Percentiles rank a stretch among this genome's conserved stretches.
Evolutionary conservation across 2,113 vertebrate genomes (phyloP).

Genomic region (Calypte anna): DNA sequence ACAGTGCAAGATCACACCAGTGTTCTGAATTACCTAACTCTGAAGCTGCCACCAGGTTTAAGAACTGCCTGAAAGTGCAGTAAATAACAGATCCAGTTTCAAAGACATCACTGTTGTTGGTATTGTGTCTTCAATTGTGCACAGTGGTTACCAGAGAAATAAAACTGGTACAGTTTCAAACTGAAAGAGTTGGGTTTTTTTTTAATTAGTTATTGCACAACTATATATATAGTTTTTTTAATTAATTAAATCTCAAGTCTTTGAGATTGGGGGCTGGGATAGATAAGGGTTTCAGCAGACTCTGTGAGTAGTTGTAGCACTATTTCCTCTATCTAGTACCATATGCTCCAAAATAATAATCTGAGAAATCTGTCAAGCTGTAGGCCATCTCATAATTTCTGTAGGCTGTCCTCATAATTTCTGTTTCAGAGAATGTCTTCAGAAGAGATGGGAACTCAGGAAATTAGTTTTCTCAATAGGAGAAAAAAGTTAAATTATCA

Average conservation of each 20-base stretch:
- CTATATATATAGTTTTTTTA: background rate
- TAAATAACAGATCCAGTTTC: background rate
- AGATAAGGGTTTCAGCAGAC: background rate
- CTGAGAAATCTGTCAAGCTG: background rate
- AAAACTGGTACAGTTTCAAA: background rate
- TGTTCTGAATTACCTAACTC: background rate
- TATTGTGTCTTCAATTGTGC: background rate
- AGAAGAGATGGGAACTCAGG: background rate
- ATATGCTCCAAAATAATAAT: background rate
- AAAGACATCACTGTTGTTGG: background rate
- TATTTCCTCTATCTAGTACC: background rate
- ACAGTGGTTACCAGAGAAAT: background rate
- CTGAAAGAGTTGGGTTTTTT: slow-evolving; percentile 8
- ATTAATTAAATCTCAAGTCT: background rate
- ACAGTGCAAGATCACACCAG: background rate
- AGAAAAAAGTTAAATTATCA: background rate
- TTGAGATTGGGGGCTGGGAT: background rate
- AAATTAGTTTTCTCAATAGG: background rate
- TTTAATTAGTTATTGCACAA: background rate
- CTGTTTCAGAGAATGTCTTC: background rate
- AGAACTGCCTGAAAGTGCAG: background rate
- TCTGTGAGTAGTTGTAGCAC: background rate
- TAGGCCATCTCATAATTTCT: background rate
- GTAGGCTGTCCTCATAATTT: background rate
- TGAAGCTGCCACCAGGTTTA: background rate